Base-by-base conservation (phyloP, 2,113 vertebrate genomes). In the Ciconia boyciana region DNA sequence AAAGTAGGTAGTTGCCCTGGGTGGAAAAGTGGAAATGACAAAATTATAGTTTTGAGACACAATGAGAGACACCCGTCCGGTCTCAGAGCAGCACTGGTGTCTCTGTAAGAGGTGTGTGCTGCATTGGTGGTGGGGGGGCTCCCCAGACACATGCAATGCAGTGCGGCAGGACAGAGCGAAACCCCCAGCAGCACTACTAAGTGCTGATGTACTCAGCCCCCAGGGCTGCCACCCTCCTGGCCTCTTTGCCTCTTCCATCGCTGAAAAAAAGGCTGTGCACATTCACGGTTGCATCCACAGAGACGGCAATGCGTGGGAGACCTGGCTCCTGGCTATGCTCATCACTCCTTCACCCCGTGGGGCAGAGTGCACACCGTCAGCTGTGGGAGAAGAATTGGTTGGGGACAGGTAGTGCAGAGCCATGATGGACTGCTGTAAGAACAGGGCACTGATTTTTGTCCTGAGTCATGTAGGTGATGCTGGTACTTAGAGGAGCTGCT, bases 281-380 rank as follows among this genome's bases (percentile, higher is more conserved):
- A 3, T 49, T 80, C 57, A 51, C 54, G 5, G 11, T 5, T 80
- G 24, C 13, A 17, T 70, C 41, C 6, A 1, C 19, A 6, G 36
- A 76, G 44, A 86, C 49, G 17, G 14, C 32, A 34, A 48, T 16
- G 31, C 7, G 13, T 39, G 25, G 11, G 32, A 84, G 25, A 32
- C 4, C 28, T 29, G 36, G 6, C 4, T 49, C 5, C 36, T 54
- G 41, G 17, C 10, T 51, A 16, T 9, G 28, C 15, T 6, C 9
- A 1, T 55, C 4, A 3, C 28, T 90, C 19, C 60, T 51, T 34
- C 10, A n/a, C 9, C 6, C 4, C 9, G 21, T 10, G 58, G 34
- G 34, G 58, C 34, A 36, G n/a, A 4, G 7, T 15, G 25, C 4
- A 5, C 60, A 29, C 4, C 0, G 0, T 14, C 51, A 34, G 29